Conservation (phyloP, 1,140 invertebrate species). For the Melitaea cinxia region DNA sequence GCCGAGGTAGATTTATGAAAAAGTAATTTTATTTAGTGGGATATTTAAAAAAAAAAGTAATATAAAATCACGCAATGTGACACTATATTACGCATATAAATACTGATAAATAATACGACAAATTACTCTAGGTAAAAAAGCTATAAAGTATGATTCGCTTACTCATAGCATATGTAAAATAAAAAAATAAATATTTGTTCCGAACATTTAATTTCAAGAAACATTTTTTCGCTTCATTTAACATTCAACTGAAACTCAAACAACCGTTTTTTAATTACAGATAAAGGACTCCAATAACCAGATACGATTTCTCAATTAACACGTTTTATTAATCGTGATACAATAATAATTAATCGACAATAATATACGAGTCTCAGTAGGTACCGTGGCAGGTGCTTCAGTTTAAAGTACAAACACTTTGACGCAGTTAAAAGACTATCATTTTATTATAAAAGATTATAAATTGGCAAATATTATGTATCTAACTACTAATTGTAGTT, state of each 20-base stretch:
- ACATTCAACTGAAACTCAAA: background rate
- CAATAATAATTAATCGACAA: conserved; percentile 46
- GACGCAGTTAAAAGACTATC: background rate
- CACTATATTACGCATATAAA: too few relatives aligned
- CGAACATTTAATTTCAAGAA: background rate
- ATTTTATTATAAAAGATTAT: background rate
- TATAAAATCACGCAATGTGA: too few relatives aligned
- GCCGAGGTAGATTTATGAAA: too few relatives aligned
- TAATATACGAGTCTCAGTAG: conserved; percentile 45
- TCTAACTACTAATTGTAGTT: background rate
- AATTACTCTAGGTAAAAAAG: too few relatives aligned
- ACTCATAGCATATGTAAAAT: too few relatives aligned
- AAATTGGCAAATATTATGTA: background rate
- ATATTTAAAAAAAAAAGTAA: too few relatives aligned
- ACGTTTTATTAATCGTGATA: conserved; percentile 48
- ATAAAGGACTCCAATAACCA: conserved; percentile 14
- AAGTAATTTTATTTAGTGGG: too few relatives aligned
- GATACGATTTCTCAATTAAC: conserved; percentile 43
- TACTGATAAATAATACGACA: too few relatives aligned
- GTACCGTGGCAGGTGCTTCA: conserved; percentile 45
- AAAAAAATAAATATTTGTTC: too few relatives aligned
- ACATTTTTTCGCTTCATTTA: background rate
- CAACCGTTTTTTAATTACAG: conserved; percentile 13
- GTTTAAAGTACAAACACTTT: background rate
- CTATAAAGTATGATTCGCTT: too few relatives aligned